Base-by-base conservation (phyloP, 2,888 invertebrate species). In the Carpatolechia fugitivella region DNA sequence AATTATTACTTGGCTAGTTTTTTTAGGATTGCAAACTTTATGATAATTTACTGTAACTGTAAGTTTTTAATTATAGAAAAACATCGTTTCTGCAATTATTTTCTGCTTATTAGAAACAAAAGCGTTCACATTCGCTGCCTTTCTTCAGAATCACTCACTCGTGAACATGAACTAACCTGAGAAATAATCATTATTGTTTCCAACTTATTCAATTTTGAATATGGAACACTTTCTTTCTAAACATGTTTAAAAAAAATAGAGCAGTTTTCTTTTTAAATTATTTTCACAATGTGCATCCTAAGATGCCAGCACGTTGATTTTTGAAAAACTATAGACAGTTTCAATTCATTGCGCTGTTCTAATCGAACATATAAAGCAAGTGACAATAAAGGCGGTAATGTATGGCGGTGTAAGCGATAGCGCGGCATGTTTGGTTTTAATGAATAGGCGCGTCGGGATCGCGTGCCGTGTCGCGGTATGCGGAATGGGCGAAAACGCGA, bases 201-300 rank as follows among this genome's bases (percentile, higher is more conserved):
- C 59, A 72, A 74, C 74, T 73, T 66, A n/a, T 74, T 70, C 66
- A 69, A 73, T 75, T 75, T 72, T 62, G 69, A 75, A 78, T 74
- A 62, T 75, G 56, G 76, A 70, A 72, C 75, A 16, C n/a, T 44
- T 56, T 49, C 30, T 52, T 24, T 24, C 24, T 24, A 24, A 24
- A 24, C 24, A 24, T 24, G 24, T 6, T n/a, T n/a, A n/a, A 7
- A 14, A 38, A 6, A 38, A 7, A n/a, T 16, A 13, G 35, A 38
- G 16, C 38, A n/a, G 13, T 1, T 13, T 38, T 16, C 7, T 13
- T 38, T 38, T 38, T 14, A 13, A 38, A 16, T 35, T 24, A 24
- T 24, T 6, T 24, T 6, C 38, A 7, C 13, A 40, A n/a, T n/a
- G n/a, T 16, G 44, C 14, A 24, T 6, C 3, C 3, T 24, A 24